phyloP scores from a whole-genome alignment of 2,113 vertebrate genomes.

The Coptodon rendalli region DNA sequence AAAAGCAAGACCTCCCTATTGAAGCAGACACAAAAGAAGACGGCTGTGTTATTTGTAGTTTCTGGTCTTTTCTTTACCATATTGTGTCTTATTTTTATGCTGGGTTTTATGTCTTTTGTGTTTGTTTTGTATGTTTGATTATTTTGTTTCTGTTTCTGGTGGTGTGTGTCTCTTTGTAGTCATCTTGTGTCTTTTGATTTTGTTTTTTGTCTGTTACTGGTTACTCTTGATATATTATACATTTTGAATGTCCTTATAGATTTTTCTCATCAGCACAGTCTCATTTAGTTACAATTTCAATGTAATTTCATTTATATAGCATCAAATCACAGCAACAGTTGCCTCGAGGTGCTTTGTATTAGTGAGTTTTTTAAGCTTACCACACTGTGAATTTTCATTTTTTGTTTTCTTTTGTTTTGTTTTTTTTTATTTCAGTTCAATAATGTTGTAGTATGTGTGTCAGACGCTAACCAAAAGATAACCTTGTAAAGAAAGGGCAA shows the following conservation, averaged over 20 bases:
- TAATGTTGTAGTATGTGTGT: neutral
- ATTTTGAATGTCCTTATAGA: neutral
- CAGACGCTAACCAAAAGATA: neutral
- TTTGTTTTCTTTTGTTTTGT: neutral
- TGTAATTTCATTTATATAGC: neutral
- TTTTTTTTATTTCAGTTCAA: neutral
- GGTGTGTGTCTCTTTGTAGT: neutral
- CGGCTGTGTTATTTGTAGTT: neutral
- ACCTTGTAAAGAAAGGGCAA: neutral
- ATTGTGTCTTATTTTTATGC: neutral
- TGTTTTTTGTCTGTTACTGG: neutral
- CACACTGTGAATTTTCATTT: neutral
- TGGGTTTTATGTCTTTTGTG: neutral
- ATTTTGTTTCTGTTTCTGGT: neutral
- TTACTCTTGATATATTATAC: neutral
- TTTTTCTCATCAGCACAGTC: neutral
- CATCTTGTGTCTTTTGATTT: neutral
- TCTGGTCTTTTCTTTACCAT: neutral
- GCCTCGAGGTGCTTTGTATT: neutral
- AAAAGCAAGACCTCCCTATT: neutral
- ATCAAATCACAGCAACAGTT: neutral
- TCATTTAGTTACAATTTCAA: neutral
- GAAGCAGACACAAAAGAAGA: neutral
- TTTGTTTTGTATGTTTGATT: neutral
- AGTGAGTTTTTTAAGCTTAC: neutral